Evolutionary conservation across 92 coral and sea anemone genomes (phyloP).

Genomic region (Umimayanthus chanpuru): DNA sequence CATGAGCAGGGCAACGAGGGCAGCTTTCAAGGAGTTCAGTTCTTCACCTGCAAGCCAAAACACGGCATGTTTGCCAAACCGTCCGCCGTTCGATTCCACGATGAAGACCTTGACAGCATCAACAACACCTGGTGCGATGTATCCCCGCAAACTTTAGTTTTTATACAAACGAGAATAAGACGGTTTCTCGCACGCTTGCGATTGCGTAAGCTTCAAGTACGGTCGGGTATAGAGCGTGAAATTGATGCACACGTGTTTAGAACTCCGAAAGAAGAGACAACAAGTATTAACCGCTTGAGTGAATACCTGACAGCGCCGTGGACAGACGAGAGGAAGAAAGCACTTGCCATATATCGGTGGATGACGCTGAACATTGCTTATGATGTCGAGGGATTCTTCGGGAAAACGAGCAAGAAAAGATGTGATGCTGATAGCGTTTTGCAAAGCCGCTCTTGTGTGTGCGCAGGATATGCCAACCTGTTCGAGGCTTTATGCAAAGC

Average conservation of each 20-base stretch:
- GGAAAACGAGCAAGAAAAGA: slow-evolving; percentile 45
- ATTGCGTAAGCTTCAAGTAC: slow-evolving; percentile 62
- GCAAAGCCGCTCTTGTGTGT: slow-evolving; percentile 57
- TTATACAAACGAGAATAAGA: slow-evolving; percentile 63
- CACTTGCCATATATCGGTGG: slow-evolving; percentile 83
- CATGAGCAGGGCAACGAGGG: slow-evolving; percentile 64
- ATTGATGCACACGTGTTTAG: slow-evolving; percentile 68
- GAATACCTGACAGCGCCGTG: slow-evolving; percentile 75
- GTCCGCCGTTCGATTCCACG: slow-evolving; percentile 35
- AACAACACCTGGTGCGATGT: slow-evolving; percentile 34
- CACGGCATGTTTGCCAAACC: slow-evolving; percentile 69
- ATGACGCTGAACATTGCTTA: slow-evolving; percentile 70
- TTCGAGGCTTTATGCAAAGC: slow-evolving; percentile 76
- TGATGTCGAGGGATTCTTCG: slow-evolving; percentile 77
- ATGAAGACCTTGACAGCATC: slow-evolving; percentile 47
- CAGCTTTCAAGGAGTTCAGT: slow-evolving; percentile 59
- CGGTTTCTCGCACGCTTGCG: slow-evolving; percentile 62
- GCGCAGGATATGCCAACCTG: slow-evolving; percentile 71
- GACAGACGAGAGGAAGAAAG: slow-evolving; percentile 62
- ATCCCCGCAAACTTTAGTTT: slow-evolving; percentile 60
- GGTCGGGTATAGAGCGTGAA: slow-evolving; percentile 64
- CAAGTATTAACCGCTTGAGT: slow-evolving; percentile 61
- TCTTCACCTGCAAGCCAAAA: slow-evolving; percentile 52
- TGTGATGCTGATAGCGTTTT: slow-evolving; percentile 74
- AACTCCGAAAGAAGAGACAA: slow-evolving; percentile 67